A percentile compares a stretch with the other conserved stretches of the same genome.
phyloP scores from a whole-genome alignment of 2,888 invertebrate species.

The Blastobasis lacticolella region DNA sequence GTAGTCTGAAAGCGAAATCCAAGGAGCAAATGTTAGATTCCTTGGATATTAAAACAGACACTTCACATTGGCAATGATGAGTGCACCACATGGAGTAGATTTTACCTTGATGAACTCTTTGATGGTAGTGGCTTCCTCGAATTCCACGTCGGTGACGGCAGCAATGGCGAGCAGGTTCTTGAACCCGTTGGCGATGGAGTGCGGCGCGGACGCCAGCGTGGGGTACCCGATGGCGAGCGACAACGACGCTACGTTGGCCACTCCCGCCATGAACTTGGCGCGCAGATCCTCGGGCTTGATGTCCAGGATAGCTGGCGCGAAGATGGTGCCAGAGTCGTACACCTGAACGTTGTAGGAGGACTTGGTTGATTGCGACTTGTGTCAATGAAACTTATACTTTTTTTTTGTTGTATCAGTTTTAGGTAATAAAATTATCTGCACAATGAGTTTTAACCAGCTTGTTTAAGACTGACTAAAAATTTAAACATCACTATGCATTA shows the following conservation, averaged over 20 bases:
- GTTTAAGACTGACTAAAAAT: too few species aligned
- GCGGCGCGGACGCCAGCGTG: conserved; percentile 96
- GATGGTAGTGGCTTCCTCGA: conserved; percentile 94
- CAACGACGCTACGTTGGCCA: conserved; percentile 94
- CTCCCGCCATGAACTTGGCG: conserved; percentile 92
- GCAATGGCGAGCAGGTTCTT: conserved; percentile 98
- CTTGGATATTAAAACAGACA: conserved; percentile 33
- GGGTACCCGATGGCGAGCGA: conserved; percentile 97
- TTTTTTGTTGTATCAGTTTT: too few species aligned
- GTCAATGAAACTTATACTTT: too few species aligned
- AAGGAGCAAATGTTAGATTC: conserved; percentile 19
- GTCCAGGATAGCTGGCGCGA: conserved; percentile 96
- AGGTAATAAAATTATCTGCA: conserved; percentile 8
- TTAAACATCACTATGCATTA: conserved; percentile 18
- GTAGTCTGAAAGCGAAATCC: conserved; percentile 39
- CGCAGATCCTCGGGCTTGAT: conserved; percentile 98
- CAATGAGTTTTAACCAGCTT: conserved; percentile 2
- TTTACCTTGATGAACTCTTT: conserved; percentile 90
- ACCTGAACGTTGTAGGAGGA: conserved; percentile 67
- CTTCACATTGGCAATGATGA: not conserved
- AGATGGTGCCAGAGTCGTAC: conserved; percentile 98
- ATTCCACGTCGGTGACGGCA: conserved; percentile 95
- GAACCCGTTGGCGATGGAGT: conserved; percentile 98
- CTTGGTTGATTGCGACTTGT: too few species aligned
- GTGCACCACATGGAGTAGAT: not conserved